Conservation (phyloP, 2,113 vertebrate genomes). For the Gallinago media region DNA sequence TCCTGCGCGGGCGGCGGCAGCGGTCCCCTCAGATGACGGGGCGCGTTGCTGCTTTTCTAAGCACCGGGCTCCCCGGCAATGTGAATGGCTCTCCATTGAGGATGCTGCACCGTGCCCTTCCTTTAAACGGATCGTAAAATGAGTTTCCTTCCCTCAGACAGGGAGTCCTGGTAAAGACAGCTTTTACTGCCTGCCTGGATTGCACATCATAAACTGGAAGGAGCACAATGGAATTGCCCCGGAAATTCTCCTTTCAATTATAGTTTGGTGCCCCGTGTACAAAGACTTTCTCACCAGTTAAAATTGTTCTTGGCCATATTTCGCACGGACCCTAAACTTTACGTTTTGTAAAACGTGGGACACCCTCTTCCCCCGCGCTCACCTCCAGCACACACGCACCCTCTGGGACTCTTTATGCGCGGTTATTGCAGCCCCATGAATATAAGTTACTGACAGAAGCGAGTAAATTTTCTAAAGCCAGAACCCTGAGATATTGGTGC, state of each 20-base stretch:
- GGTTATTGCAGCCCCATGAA: constrained; percentile 1
- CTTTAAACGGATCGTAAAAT: constrained; percentile 80
- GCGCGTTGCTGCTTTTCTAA: constrained; percentile 11
- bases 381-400: background rate
- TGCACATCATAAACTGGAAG: constrained; percentile 86
- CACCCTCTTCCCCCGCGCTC: background rate
- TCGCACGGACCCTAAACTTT: constrained; percentile 63
- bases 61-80: constrained; percentile 43
- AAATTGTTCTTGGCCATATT: constrained; percentile 60
- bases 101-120: constrained; percentile 56
- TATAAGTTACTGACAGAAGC: constrained; percentile 15
- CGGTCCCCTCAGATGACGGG: background rate
- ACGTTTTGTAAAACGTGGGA: constrained; percentile 12
- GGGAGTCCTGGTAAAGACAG: constrained; percentile 69
- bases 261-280: constrained; percentile 78
- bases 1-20: background rate
- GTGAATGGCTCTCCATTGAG: constrained; percentile 53
- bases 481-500: background rate
- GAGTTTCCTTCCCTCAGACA: constrained; percentile 70
- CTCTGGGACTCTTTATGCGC: background rate
- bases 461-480: background rate
- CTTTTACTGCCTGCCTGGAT: constrained; percentile 84
- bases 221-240: constrained; percentile 84
- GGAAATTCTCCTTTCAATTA: constrained; percentile 85
- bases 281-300: constrained; percentile 78